A percentile compares a stretch with the other conserved stretches of the same genome.
Evolutionary conservation across 2,113 vertebrate genomes (phyloP).

Genomic region (Paradoxurus hermaphroditus): DNA sequence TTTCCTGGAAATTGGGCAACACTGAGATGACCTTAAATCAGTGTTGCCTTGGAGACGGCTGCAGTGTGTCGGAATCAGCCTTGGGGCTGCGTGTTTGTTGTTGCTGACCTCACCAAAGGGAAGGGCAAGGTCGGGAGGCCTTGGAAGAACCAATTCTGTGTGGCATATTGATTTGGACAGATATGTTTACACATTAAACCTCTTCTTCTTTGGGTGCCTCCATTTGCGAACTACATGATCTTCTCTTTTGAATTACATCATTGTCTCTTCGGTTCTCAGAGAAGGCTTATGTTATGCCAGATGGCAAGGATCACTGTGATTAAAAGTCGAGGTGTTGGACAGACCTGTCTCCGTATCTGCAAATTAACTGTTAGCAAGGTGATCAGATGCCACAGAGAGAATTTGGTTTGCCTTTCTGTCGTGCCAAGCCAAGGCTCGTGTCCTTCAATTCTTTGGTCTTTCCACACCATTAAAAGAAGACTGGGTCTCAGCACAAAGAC

Average conservation of each 20-base stretch:
- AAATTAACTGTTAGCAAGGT: not conserved
- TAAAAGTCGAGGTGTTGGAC: not conserved
- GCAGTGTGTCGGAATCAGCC: conserved; percentile 42
- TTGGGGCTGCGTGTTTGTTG: not conserved
- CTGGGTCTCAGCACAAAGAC: not conserved
- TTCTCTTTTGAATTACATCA: not conserved
- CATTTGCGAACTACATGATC: not conserved
- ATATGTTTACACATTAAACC: not conserved
- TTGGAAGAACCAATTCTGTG: not conserved
- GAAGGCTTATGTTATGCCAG: not conserved
- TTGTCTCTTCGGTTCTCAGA: not conserved
- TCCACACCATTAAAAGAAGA: not conserved
- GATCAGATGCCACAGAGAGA: not conserved
- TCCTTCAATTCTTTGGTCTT: not conserved
- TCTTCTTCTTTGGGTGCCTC: not conserved
- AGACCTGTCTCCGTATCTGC: not conserved
- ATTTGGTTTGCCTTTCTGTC: not conserved
- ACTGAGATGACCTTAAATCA: conserved; percentile 40
- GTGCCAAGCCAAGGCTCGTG: not conserved
- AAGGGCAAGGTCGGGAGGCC: conserved; percentile 52
- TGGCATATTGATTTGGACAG: not conserved
- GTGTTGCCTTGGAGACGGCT: conserved; percentile 47
- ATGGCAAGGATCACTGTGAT: not conserved
- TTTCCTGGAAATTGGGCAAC: conserved; percentile 63
- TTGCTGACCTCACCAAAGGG: conserved; percentile 4